Conservation (phyloP, 1,140 invertebrate genomes). For the Diploscapter pachys region DNA sequence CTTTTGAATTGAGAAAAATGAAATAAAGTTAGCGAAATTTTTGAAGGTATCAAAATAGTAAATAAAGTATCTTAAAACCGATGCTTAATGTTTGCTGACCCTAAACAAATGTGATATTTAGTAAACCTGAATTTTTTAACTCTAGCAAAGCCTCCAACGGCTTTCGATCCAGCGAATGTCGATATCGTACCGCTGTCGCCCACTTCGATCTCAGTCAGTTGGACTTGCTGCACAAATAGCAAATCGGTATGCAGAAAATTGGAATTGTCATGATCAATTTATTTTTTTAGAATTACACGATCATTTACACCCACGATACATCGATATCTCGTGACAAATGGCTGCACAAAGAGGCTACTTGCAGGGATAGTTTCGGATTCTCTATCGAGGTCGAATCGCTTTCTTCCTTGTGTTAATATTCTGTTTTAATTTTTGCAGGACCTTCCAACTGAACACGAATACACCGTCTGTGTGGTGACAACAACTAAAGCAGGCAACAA, state of each 20-base stretch:
- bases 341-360: slow-evolving; percentile 38
- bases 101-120: slow-evolving; percentile 3
- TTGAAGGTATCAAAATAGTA: no score
- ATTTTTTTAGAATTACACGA: slow-evolving; percentile 44
- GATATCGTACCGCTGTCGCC: slow-evolving; percentile 45
- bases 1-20: no score
- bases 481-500: slow-evolving; percentile 20
- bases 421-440: neutral
- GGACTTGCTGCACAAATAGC: slow-evolving; percentile 54
- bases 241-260: slow-evolving; percentile 33
- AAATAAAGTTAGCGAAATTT: no score
- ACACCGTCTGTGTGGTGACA: slow-evolving; percentile 48
- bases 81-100: no score
- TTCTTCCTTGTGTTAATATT: neutral
- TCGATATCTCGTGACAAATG: slow-evolving; percentile 43
- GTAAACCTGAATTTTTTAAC: neutral
- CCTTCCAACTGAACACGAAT: slow-evolving; percentile 45
- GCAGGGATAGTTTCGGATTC: slow-evolving; percentile 48
- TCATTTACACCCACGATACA: slow-evolving; percentile 49
- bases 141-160: slow-evolving; percentile 17
- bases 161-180: slow-evolving; percentile 45
- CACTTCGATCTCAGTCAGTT: slow-evolving; percentile 46
- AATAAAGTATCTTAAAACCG: no score
- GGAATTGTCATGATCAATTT: no score
- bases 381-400: slow-evolving; percentile 17